phyloP scores from a whole-genome alignment of 37 sponge, comb jelly and placozoan species.

The Petrosia ficiformis region DNA sequence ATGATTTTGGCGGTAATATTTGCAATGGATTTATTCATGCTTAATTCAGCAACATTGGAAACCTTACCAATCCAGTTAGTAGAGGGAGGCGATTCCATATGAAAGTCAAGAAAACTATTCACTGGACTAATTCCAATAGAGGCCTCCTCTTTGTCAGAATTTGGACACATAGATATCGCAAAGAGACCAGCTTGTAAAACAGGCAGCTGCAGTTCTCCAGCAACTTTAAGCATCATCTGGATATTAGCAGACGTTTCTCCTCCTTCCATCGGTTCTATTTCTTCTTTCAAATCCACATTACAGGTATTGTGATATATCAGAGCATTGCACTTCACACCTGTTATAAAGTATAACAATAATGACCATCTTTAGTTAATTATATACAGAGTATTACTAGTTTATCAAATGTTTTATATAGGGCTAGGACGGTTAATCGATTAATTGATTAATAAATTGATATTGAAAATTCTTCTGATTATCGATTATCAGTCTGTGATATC shows the following conservation, averaged over 20 bases:
- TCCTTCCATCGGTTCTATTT: background rate
- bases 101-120: conserved; percentile 16
- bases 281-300: background rate
- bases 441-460: too few species aligned
- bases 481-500: too few species aligned
- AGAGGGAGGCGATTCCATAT: background rate
- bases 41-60: conserved; percentile 12
- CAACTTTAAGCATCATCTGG: background rate
- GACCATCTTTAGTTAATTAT: background rate
- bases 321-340: background rate
- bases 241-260: too few species aligned
- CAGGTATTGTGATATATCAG: conserved; percentile 9
- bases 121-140: conserved; percentile 7
- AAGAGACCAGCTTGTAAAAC: background rate
- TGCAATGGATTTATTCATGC: background rate
- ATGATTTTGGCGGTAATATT: conserved; percentile 18
- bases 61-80: background rate
- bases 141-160: background rate
- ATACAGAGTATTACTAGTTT: too few species aligned
- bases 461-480: too few species aligned
- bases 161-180: background rate
- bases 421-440: too few species aligned
- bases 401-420: too few species aligned
- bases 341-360: conserved; percentile 8
- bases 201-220: background rate